Evolutionary conservation across 2,888 invertebrate species (phyloP), one percentile per base, ranked within the genome.

Genomic region (Meteorus colon): DNA sequence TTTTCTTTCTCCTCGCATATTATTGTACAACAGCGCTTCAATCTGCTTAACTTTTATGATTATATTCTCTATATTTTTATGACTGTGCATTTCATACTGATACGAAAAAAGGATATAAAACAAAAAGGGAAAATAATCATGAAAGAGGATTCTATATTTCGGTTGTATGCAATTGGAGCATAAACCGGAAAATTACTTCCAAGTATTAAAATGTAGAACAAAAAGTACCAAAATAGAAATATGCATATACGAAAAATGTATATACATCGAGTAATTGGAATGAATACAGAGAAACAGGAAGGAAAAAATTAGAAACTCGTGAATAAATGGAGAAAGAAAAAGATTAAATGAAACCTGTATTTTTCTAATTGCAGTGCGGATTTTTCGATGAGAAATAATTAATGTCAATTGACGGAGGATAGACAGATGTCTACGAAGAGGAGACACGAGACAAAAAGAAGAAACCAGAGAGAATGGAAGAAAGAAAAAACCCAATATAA

Each of bases 401-500:
- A 10, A 69, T 29, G n/a, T 31, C 69, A 55, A 24, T 34, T n/a
- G 63, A 63, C 34, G 55, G 34, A 19, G 34, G 34, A 55, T 55
- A 37, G 69, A 69, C 69, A 69, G 69, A 69, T 37, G 29, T 68
- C 51, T 31, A 29, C 41, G 24, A 41, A 66, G 66, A 55, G 2
- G 19, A 24, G 55, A 19, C 1, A 24, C 19, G n/a, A 19, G 10
- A 55, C 19, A 55, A 19, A 55, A 55, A 4, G 19, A 41, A 12
- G 12, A 8, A 41, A 8, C 12, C 24, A 29, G 62, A 12, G 27
- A 10, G 6, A 55, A 29, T 3, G 31, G 14, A 27, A 62, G 12
- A n/a, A 27, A 45, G 55, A 41, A 24, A 29, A 55, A 31, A 72
- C 59, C 37, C n/a, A 34, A n/a, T 48, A 63, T 45, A 31, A 76